Conservation (phyloP, 2,113 vertebrate genomes). For the Petrocephalus zakoni region DNA sequence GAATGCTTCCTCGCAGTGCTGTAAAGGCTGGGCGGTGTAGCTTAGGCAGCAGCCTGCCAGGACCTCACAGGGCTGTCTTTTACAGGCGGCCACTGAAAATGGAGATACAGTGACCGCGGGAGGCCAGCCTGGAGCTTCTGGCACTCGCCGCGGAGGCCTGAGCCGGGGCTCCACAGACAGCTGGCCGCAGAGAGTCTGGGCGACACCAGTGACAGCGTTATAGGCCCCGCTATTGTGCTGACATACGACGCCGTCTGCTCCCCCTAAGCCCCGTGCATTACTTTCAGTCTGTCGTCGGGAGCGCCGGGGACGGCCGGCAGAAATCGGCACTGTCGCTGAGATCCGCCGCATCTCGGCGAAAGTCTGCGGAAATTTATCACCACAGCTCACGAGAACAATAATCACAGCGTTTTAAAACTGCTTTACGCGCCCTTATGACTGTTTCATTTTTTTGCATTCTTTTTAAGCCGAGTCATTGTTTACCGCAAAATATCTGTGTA, state of each 20-base stretch:
- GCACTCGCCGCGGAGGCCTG: background rate
- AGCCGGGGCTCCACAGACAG: background rate
- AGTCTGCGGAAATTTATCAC: slow-evolving; percentile 32
- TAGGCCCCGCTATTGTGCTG: background rate
- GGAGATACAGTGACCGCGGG: background rate
- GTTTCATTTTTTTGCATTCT: background rate
- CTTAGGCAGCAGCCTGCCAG: background rate
- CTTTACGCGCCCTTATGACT: background rate
- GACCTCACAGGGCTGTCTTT: background rate
- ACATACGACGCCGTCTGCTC: background rate
- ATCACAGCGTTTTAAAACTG: background rate
- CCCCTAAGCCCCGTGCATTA: background rate
- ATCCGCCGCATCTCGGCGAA: slow-evolving; percentile 34
- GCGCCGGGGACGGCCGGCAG: slow-evolving; percentile 9
- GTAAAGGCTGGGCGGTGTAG: background rate
- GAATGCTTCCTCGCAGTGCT: background rate
- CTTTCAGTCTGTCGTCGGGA: background rate
- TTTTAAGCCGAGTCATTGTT: background rate
- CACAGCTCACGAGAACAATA: slow-evolving; percentile 22
- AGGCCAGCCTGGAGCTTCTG: background rate
- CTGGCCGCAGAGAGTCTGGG: background rate
- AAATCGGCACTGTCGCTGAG: slow-evolving; percentile 16
- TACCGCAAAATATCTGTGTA: background rate
- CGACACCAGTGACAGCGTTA: background rate
- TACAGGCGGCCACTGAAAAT: background rate